Percentiles rank a stretch among this genome's conserved stretches.
These are phyloP conservation scores for Cataglyphis rosenhaueri DNA, from an alignment of 2,888 invertebrate genomes.

Conservation along the genomic window DNA sequence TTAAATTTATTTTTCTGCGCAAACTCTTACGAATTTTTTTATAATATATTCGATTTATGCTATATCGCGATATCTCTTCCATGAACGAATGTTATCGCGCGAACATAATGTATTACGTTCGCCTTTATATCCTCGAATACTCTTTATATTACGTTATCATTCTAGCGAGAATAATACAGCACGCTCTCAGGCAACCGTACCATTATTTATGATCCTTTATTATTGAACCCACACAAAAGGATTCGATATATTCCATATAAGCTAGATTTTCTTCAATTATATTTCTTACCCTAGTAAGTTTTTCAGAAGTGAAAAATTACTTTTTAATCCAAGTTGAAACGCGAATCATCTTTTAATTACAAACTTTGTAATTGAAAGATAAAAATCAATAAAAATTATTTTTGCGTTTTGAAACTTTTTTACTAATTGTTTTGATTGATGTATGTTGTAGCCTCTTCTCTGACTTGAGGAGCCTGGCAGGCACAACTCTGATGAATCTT, in stretches of 20 bases:
- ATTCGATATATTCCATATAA: not conserved
- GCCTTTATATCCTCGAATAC: not conserved
- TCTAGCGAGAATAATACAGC: not conserved
- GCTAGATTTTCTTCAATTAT: not conserved
- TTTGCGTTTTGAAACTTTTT: not conserved
- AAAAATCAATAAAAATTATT: not conserved
- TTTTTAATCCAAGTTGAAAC: not conserved
- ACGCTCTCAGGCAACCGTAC: not conserved
- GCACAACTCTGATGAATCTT: conserved; percentile 89
- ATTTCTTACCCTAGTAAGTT: not conserved
- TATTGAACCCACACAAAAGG: not conserved
- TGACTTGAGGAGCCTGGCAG: conserved; percentile 89
- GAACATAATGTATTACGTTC: conserved; percentile 7
- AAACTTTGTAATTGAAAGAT: not conserved
- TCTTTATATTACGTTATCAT: conserved; percentile 19
- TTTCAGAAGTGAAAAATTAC: not conserved
- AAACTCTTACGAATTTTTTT: not conserved
- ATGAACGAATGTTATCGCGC: not conserved
- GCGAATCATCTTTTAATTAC: not conserved
- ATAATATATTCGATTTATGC: not conserved
- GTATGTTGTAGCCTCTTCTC: conserved; percentile 89
- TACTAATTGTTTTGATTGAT: conserved; percentile 45
- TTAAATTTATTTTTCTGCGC: not conserved
- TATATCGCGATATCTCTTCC: conserved; percentile 1
- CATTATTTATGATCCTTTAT: conserved; percentile 4